Conservation (phyloP, 1,140 invertebrate species). For the Zelostemma sp. region DNA sequence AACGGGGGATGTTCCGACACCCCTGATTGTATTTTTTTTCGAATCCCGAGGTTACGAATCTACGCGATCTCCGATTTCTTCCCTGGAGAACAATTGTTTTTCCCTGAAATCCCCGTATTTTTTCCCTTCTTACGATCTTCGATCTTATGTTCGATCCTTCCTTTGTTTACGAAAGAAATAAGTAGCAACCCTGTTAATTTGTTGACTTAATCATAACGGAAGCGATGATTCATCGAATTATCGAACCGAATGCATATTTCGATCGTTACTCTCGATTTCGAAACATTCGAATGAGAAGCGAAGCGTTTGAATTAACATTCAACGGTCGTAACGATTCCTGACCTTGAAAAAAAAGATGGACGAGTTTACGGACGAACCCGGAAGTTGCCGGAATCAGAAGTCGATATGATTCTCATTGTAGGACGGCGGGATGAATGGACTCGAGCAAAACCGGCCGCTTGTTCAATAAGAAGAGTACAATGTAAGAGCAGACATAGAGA, state of each 20-base stretch:
- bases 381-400: constrained; percentile 42
- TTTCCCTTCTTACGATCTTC: too few relatives aligned
- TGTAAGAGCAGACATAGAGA: constrained; percentile 2
- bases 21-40: constrained; percentile 23
- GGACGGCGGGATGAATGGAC: constrained; percentile 29
- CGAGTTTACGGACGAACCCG: constrained; percentile 37
- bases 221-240: too few relatives aligned
- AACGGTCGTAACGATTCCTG: constrained; percentile 25
- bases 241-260: too few relatives aligned
- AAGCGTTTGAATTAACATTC: too few relatives aligned
- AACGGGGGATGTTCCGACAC: constrained; percentile 50
- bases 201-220: too few relatives aligned
- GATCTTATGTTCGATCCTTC: too few relatives aligned
- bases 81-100: constrained; percentile 20
- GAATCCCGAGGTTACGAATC: constrained; percentile 9
- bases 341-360: constrained; percentile 22
- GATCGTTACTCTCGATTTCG: too few relatives aligned
- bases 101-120: too few relatives aligned
- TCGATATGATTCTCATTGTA: constrained; percentile 41
- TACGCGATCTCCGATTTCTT: constrained; percentile 3
- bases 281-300: too few relatives aligned
- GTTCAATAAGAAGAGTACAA: constrained; percentile 19
- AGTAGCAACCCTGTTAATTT: too few relatives aligned
- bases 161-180: too few relatives aligned
- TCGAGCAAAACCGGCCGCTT: constrained; percentile 31